These are phyloP conservation scores for Terrapene triunguis DNA, from an alignment of 2,113 vertebrate species.

Conservation along the genomic window DNA sequence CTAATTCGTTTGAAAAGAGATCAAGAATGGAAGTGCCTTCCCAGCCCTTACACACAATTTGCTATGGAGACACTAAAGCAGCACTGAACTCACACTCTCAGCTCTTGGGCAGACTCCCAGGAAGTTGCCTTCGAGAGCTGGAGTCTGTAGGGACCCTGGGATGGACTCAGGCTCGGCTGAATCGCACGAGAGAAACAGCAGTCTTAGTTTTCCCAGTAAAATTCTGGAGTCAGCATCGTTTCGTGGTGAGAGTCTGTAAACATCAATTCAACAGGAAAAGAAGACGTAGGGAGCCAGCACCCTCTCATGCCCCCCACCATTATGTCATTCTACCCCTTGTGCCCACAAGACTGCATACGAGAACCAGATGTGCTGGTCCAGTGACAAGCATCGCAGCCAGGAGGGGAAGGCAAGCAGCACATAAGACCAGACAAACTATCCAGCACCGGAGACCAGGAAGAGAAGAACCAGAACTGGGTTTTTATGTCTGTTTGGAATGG, in stretches of 20 bases:
- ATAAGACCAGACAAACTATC: neutral
- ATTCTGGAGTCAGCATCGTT: neutral
- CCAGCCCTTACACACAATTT: rapidly evolving
- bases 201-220: neutral
- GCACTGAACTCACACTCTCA: conserved; percentile 1
- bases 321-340: neutral
- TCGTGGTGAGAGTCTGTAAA: neutral
- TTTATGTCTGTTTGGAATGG: neutral
- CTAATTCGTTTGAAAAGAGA: neutral
- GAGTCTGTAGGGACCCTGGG: neutral
- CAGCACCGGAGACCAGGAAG: neutral
- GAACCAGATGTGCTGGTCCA: neutral
- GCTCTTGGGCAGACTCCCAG: neutral
- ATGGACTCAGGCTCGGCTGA: neutral
- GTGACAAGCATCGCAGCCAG: neutral
- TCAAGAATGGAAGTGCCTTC: rapidly evolving
- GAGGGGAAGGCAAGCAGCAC: neutral
- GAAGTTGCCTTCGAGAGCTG: neutral
- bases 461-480: neutral
- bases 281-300: neutral
- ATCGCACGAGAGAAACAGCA: neutral
- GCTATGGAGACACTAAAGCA: rapidly evolving
- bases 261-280: neutral
- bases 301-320: neutral
- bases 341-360: neutral